Evolutionary conservation across 2,113 vertebrate species (phyloP).

Genomic region (Pterocles orientalis): DNA sequence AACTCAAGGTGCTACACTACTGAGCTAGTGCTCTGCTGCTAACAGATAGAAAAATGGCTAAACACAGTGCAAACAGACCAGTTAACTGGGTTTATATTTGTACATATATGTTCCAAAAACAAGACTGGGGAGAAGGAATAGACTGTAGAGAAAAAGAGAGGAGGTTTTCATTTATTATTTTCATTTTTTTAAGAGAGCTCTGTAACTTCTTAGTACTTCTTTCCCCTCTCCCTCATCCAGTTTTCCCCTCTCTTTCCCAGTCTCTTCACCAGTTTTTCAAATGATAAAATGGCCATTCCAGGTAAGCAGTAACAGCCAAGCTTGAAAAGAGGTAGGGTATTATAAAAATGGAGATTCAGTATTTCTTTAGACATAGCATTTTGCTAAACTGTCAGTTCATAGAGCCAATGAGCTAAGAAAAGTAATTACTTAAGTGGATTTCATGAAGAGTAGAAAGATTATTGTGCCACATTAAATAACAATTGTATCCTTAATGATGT

Average conservation of each 20-base stretch:
- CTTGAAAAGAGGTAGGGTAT: slow-evolving; percentile 5
- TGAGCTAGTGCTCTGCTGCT: neutral
- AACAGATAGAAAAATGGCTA: neutral
- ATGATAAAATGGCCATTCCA: neutral
- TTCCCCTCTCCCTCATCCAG: neutral
- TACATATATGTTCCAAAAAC: neutral
- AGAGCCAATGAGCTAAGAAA: slow-evolving; percentile 86
- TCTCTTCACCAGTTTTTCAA: neutral
- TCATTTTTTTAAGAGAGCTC: neutral
- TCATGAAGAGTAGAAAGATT: slow-evolving; percentile 85
- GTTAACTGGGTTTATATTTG: neutral
- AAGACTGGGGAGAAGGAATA: neutral
- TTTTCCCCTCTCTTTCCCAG: neutral
- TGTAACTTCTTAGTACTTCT: neutral
- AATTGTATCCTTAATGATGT: slow-evolving; percentile 88
- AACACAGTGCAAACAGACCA: neutral
- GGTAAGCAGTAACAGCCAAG: neutral
- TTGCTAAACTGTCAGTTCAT: slow-evolving; percentile 76
- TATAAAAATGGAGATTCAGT: slow-evolving; percentile 42
- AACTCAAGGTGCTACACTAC: neutral
- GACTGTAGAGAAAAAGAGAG: neutral
- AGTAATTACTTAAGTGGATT: slow-evolving; percentile 88
- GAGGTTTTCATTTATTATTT: neutral
- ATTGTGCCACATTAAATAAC: slow-evolving; percentile 89
- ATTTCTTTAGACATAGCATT: slow-evolving; percentile 74